These are phyloP conservation scores for Hofmannophila pseudospretella DNA, from an alignment of 2,888 invertebrate genomes.

Conservation along the genomic window DNA sequence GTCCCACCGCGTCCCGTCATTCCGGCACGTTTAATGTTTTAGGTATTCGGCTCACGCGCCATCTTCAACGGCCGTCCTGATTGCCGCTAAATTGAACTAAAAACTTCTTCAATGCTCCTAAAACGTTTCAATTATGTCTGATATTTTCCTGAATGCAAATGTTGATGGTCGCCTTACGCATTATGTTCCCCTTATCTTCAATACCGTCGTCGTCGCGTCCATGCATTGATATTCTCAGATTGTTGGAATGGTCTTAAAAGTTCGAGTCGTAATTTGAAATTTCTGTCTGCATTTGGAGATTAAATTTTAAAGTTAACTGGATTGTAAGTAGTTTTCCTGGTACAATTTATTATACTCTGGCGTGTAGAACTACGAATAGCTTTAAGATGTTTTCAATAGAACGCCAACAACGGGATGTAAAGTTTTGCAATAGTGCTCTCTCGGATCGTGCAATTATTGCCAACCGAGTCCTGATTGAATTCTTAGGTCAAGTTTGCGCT, in stretches of 20 bases:
- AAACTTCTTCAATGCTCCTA: constrained; percentile 73
- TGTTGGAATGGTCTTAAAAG: constrained; percentile 16
- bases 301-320: constrained; percentile 60
- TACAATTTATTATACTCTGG: constrained; percentile 61
- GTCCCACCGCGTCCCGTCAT: constrained; percentile 50
- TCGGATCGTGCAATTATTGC: constrained; percentile 65
- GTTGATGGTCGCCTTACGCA: constrained; percentile 15
- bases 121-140: constrained; percentile 70
- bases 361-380: constrained; percentile 53
- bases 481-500: constrained; percentile 66
- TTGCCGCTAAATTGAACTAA: constrained; percentile 78
- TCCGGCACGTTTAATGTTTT: constrained; percentile 71
- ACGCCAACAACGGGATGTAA: constrained; percentile 63
- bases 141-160: constrained; percentile 42
- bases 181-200: constrained; percentile 12
- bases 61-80: constrained; percentile 75
- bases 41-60: constrained; percentile 71
- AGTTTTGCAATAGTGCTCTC: constrained; percentile 65
- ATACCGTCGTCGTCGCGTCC: no score
- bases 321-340: constrained; percentile 59
- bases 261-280: constrained; percentile 47
- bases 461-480: constrained; percentile 69
- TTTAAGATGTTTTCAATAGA: constrained; percentile 70
- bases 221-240: no score
- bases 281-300: constrained; percentile 59